Evolutionary conservation across 2,113 vertebrate species (phyloP).

Genomic region (Ploceus nigricollis): DNA sequence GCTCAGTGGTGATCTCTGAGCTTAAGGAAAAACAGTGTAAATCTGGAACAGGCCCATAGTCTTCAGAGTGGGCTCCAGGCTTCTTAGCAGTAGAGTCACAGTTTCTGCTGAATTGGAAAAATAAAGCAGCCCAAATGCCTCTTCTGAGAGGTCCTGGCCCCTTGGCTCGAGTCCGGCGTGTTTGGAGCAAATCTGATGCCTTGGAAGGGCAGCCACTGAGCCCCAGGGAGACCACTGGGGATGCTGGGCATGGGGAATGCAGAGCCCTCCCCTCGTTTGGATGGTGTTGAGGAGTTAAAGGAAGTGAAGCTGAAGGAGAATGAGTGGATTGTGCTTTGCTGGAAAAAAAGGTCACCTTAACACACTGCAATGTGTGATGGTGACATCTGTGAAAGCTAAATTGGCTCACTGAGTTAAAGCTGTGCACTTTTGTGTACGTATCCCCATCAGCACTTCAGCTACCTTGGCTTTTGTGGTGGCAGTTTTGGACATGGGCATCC

Average conservation of each 20-base stretch:
- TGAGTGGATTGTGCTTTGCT: neutral
- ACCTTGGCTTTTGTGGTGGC: neutral
- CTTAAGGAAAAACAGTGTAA: slow-evolving; percentile 34
- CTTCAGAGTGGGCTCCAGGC: slow-evolving; percentile 17
- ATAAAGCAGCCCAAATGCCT: neutral
- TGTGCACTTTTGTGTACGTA: rapidly evolving
- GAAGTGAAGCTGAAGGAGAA: neutral
- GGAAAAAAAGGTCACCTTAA: neutral
- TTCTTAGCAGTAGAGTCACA: slow-evolving; percentile 30
- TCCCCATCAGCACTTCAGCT: neutral
- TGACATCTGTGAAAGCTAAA: neutral
- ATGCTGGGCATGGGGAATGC: neutral
- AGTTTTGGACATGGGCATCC: rapidly evolving
- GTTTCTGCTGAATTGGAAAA: slow-evolving; percentile 32
- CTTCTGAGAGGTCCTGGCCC: neutral
- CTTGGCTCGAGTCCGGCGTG: neutral
- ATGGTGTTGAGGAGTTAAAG: rapidly evolving
- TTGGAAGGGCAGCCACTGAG: neutral
- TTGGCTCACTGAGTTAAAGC: neutral
- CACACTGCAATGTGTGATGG: neutral
- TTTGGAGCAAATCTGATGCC: neutral
- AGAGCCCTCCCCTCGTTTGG: neutral
- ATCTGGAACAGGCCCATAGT: neutral
- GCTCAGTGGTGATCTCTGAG: neutral
- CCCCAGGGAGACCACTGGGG: neutral